Conservation (phyloP, 1,140 invertebrate genomes). For the Bilobella aurantiaca region DNA sequence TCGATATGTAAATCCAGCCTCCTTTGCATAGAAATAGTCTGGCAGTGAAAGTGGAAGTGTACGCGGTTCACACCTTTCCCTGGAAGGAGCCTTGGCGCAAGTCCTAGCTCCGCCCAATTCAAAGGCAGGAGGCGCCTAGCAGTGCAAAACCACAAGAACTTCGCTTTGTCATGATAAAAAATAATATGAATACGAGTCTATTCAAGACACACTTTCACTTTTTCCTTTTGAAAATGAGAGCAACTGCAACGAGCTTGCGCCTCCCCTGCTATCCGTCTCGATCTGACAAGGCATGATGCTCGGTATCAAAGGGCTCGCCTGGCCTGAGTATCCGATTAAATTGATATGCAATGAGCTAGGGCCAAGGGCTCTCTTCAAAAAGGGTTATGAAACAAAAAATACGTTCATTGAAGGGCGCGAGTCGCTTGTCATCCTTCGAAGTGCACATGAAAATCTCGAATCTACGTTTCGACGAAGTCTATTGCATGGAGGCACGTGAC, state of each 20-base stretch:
- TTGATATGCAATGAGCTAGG: slow-evolving; percentile 28
- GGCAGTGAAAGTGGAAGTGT: neutral
- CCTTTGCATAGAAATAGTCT: slow-evolving; percentile 22
- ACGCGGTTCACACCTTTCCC: slow-evolving; percentile 17
- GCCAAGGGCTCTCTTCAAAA: no score
- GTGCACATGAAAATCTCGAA: neutral
- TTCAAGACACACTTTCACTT: neutral
- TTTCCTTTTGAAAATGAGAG: neutral
- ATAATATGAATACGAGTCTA: neutral
- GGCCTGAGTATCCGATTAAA: slow-evolving; percentile 25
- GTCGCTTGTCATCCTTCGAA: neutral
- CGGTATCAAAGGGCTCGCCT: no score
- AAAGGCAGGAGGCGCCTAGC: no score
- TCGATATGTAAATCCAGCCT: slow-evolving; percentile 32
- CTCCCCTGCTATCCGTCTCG: no score
- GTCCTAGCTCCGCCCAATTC: slow-evolving; percentile 22
- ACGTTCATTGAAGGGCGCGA: neutral
- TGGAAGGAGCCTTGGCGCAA: slow-evolving; percentile 20
- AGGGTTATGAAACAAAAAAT: neutral
- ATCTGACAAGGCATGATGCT: no score
- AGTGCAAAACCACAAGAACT: slow-evolving; percentile 1
- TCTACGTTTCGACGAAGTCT: neutral
- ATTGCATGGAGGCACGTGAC: no score
- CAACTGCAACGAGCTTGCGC: no score
- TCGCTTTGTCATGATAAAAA: neutral